phyloP scores from a whole-genome alignment of 2,113 vertebrate species.

The Myrmophylax atrothorax region DNA sequence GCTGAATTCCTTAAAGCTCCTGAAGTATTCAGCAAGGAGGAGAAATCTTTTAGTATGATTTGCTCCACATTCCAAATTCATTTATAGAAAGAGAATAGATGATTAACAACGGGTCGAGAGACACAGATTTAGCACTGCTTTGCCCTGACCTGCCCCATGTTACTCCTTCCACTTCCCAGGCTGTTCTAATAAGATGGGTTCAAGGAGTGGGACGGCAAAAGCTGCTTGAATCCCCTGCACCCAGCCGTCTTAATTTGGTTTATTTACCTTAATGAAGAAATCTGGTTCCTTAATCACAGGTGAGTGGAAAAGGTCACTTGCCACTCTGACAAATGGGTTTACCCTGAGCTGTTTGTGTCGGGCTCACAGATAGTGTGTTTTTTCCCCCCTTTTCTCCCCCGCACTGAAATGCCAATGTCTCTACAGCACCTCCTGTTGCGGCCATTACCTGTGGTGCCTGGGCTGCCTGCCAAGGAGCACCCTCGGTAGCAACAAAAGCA shows the following conservation, averaged over 20 bases:
- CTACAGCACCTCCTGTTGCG: not conserved
- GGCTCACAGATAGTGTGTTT: not conserved
- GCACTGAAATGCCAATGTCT: not conserved
- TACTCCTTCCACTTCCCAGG: slow-evolving; percentile 57
- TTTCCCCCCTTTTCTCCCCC: not conserved
- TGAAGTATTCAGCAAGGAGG: slow-evolving; percentile 70
- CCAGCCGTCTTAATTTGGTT: slow-evolving; percentile 46
- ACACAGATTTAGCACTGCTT: slow-evolving; percentile 60
- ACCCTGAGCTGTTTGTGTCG: slow-evolving; percentile 12
- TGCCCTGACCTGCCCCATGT: slow-evolving; percentile 51
- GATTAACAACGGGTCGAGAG: slow-evolving; percentile 70
- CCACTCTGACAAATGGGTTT: slow-evolving; percentile 42
- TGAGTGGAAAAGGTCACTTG: slow-evolving; percentile 35
- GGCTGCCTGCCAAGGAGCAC: slow-evolving; percentile 63
- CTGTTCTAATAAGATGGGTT: slow-evolving; percentile 64
- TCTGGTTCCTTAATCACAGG: slow-evolving; percentile 50
- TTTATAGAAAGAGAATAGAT: slow-evolving; percentile 70
- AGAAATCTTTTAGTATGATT: slow-evolving; percentile 69
- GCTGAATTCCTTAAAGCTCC: slow-evolving; percentile 72
- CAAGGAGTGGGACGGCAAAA: slow-evolving; percentile 56
- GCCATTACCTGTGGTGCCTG: slow-evolving; percentile 63
- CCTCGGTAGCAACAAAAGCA: slow-evolving; percentile 68
- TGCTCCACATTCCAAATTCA: slow-evolving; percentile 73
- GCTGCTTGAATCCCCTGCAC: slow-evolving; percentile 32
- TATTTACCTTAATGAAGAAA: slow-evolving; percentile 60